Percentiles rank a stretch among this genome's conserved stretches.
phyloP scores from a whole-genome alignment of 2,113 vertebrate genomes.

The Nesogale talazaci region DNA sequence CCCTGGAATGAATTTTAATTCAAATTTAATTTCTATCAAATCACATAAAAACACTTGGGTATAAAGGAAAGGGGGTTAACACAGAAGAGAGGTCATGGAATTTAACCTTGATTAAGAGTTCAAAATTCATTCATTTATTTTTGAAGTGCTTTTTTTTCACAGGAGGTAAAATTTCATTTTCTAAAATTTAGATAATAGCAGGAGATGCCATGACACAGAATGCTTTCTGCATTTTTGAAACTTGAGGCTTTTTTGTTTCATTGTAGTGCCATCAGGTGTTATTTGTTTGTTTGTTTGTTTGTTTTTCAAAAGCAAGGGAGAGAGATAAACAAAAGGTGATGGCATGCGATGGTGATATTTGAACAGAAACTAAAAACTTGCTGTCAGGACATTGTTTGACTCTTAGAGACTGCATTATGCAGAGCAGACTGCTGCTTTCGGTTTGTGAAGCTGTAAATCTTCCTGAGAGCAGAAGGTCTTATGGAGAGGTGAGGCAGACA shows the following conservation, averaged over 20 bases:
- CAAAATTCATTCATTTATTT: constrained; percentile 34
- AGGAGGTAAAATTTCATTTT: constrained; percentile 56
- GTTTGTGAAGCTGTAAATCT: no score
- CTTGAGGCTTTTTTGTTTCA: not conserved
- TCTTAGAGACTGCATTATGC: no score
- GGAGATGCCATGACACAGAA: not conserved
- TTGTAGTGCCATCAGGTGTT: not conserved
- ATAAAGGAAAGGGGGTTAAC: constrained; percentile 40
- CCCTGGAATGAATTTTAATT: constrained; percentile 71
- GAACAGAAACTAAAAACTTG: not conserved
- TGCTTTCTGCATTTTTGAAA: constrained; percentile 4
- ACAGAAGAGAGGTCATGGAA: constrained; percentile 54
- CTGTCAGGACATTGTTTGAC: no score
- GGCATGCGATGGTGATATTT: not conserved
- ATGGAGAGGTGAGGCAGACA: no score
- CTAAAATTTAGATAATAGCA: constrained; percentile 15
- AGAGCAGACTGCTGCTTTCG: no score
- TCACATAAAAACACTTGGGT: constrained; percentile 53
- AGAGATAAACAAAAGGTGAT: not conserved
- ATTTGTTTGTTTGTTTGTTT: not conserved
- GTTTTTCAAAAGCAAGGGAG: not conserved
- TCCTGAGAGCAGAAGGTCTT: no score
- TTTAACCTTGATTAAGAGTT: constrained; percentile 52
- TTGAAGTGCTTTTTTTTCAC: constrained; percentile 10
- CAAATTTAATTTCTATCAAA: constrained; percentile 65